Base-by-base conservation (phyloP, 2,888 invertebrate genomes). In the Gonocerus acuteangulatus region DNA sequence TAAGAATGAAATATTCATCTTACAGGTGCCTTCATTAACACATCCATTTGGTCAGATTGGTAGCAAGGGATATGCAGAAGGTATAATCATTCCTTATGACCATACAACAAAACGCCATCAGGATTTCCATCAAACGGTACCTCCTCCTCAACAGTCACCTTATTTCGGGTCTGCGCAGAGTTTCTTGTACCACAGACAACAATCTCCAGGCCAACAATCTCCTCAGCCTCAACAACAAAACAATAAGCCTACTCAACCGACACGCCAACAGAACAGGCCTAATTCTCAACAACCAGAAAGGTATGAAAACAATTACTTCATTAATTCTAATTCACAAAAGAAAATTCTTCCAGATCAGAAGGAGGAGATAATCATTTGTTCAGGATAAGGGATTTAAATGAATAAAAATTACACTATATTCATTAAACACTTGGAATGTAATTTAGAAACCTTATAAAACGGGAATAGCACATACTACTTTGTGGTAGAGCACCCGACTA, bases 121-220 rank as follows among this genome's bases (percentile, higher is more conserved):
- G 1, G 61, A 63, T 34, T 66, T 63, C 52, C 66, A 66, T 22
- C 65, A 65, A 13, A 65, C 63, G 15, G 59, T 62, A 21, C 64
- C 66, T 2, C 66, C 64, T 4, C 66, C 64, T 36, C 61, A 61
- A n/a, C 52, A 44, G 15, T 16, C 54, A 27, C 27, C 27, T 6
- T 4, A 9, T 9, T 27, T 6, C 27, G n/a, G 39, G 7, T 15
- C 15, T 39, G n/a, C 39, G 7, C n/a, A 39, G 7, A 32, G 32
- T 32, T 32, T 32, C 11, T 6, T 32, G 7, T n/a, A n/a, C n/a
- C n/a, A 9, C 39, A 39, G 39, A n/a, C 39, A 39, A n/a, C 7
- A 39, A n/a, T 39, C 39, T 15, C 39, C 39, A n/a, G 9, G n/a
- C 3, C 39, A 39, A 13, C 39, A 39, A 13, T n/a, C 39, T 13